Conservation (phyloP, 2,888 invertebrate species). For the Coremacera marginata region DNA sequence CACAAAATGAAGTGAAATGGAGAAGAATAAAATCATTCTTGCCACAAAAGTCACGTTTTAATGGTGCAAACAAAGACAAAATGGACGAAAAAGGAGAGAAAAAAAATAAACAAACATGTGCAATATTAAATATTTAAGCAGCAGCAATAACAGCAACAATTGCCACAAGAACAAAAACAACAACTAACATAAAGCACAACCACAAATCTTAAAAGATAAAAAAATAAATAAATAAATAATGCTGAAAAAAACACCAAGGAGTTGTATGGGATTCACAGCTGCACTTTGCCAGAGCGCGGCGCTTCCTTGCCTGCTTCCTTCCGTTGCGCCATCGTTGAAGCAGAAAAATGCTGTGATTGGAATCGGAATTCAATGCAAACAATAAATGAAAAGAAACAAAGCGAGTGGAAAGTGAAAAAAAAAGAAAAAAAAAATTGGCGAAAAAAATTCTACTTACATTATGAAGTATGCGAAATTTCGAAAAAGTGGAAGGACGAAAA, state of each 20-base stretch:
- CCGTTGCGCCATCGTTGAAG: constrained; percentile 23
- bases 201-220: background rate
- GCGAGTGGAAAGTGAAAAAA: background rate
- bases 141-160: background rate
- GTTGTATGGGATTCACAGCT: constrained; percentile 3
- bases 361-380: constrained; percentile 40
- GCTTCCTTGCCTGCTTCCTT: constrained; percentile 18
- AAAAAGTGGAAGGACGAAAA: background rate
- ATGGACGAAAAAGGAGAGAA: background rate
- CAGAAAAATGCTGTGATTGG: constrained; percentile 42
- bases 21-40: constrained; percentile 27
- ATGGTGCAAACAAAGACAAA: constrained; percentile 18
- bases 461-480: background rate
- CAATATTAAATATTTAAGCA: constrained; percentile 38
- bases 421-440: background rate
- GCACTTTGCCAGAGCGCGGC: background rate
- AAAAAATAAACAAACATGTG: constrained; percentile 19
- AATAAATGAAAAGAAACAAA: background rate
- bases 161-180: background rate
- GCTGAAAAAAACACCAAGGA: background rate
- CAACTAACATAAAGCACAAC: background rate
- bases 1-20: background rate
- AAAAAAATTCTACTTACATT: background rate
- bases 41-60: constrained; percentile 34
- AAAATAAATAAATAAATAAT: background rate